Conservation (phyloP, 2,888 invertebrate genomes). For the Alloscopus bannaensis region DNA sequence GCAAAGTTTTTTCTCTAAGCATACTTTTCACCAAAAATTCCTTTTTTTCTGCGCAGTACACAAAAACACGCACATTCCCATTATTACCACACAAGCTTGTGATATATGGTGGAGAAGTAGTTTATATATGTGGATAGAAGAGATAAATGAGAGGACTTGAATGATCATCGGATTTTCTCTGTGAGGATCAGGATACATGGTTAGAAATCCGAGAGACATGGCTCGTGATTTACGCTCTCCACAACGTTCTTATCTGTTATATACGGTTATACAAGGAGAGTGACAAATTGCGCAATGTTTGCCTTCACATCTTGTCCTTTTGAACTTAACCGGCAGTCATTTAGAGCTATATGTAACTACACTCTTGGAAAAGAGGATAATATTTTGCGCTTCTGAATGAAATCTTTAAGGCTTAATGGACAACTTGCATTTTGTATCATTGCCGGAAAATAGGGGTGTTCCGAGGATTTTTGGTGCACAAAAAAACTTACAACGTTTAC, state of each 20-base stretch:
- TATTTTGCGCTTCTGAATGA: no score
- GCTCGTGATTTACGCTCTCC: slow-evolving; percentile 32
- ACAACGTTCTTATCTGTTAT: slow-evolving; percentile 15
- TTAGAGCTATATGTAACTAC: no score
- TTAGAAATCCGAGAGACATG: slow-evolving; percentile 11
- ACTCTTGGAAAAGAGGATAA: no score
- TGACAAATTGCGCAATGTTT: slow-evolving; percentile 51
- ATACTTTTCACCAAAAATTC: slow-evolving; percentile 1
- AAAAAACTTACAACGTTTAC: no score
- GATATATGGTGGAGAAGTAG: not conserved
- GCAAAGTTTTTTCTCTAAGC: not conserved
- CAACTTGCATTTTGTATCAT: no score
- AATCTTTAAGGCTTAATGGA: no score
- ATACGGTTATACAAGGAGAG: no score
- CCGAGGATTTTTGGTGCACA: no score
- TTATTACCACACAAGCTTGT: not conserved
- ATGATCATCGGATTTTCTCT: slow-evolving; percentile 26
- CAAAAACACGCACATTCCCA: not conserved
- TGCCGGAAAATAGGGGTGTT: no score
- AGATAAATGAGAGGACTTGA: slow-evolving; percentile 10
- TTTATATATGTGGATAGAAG: not conserved
- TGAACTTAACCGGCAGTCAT: slow-evolving; percentile 12
- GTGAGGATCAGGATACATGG: not conserved
- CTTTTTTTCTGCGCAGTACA: slow-evolving; percentile 2
- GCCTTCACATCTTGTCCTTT: slow-evolving; percentile 33